phyloP scores from a whole-genome alignment of 1,140 invertebrate species.

The Pseudomyrmex flavicornis region DNA sequence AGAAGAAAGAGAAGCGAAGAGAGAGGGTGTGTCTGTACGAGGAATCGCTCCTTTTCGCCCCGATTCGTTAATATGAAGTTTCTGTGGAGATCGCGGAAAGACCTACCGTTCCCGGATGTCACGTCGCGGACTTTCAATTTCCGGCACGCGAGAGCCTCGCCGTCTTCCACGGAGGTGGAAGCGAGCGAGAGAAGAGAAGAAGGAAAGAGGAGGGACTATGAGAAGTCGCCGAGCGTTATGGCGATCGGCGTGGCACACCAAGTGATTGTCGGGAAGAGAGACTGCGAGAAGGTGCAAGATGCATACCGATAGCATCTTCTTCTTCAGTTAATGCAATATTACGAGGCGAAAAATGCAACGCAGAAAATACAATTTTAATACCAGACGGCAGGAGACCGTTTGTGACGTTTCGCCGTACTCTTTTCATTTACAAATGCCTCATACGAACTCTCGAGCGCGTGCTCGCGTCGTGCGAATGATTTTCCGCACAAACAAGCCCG shows the following conservation, averaged over 20 bases:
- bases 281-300: constrained; percentile 65
- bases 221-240: constrained; percentile 8
- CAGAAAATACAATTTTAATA: constrained; percentile 2
- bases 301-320: constrained; percentile 46
- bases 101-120: constrained; percentile 73
- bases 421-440: neutral
- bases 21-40: constrained; percentile 33
- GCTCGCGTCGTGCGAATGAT: neutral
- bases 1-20: neutral
- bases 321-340: neutral
- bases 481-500: neutral
- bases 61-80: constrained; percentile 71
- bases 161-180: neutral
- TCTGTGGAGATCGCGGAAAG: constrained; percentile 59
- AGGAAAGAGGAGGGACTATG: neutral
- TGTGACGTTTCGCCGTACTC: too few species aligned
- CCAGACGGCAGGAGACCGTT: neutral
- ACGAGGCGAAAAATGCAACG: neutral
- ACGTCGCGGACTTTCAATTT: constrained; percentile 81
- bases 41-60: constrained; percentile 48
- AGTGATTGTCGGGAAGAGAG: constrained; percentile 62
- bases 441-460: neutral
- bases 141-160: constrained; percentile 65
- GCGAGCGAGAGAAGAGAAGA: neutral
- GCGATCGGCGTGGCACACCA: constrained; percentile 42